These are phyloP conservation scores for Palloptera scutellata DNA, from an alignment of 2,888 invertebrate species.

Conservation along the genomic window DNA sequence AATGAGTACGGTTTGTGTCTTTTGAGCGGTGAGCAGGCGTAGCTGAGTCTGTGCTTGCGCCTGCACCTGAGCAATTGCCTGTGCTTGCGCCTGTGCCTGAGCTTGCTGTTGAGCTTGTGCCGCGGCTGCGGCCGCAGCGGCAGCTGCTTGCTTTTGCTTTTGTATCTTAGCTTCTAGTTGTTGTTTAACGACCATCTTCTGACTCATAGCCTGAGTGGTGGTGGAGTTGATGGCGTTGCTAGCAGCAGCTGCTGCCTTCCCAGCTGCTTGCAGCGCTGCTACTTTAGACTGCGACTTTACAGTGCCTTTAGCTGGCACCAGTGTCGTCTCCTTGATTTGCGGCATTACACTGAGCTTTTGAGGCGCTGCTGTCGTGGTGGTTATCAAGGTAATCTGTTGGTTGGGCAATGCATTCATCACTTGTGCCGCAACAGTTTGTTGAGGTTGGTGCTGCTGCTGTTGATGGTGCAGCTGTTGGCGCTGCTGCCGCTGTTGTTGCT, in stretches of 20 bases:
- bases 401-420: constrained; percentile 53
- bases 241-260: constrained; percentile 15
- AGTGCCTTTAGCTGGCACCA: constrained; percentile 48
- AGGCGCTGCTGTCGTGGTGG: constrained; percentile 49
- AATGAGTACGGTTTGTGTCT: constrained; percentile 68
- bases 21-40: constrained; percentile 56
- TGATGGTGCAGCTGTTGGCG: constrained; percentile 51
- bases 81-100: constrained; percentile 62
- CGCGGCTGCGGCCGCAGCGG: constrained; percentile 52
- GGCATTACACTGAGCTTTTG: constrained; percentile 55
- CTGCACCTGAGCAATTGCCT: constrained; percentile 51
- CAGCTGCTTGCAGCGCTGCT: constrained; percentile 26
- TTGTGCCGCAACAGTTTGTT: constrained; percentile 50
- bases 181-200: constrained; percentile 70
- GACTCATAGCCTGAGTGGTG: constrained; percentile 53
- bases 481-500: constrained; percentile 65
- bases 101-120: constrained; percentile 64
- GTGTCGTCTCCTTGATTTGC: constrained; percentile 45
- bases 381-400: constrained; percentile 60
- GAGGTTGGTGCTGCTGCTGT: constrained; percentile 42
- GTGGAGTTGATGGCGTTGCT: constrained; percentile 23
- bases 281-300: constrained; percentile 43
- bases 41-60: constrained; percentile 38
- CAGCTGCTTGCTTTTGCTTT: constrained; percentile 64
- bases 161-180: constrained; percentile 77